Evolutionary conservation across 2,888 invertebrate species (phyloP), one percentile per base, ranked within the genome.

Genomic region (Folsomia manolachei): DNA sequence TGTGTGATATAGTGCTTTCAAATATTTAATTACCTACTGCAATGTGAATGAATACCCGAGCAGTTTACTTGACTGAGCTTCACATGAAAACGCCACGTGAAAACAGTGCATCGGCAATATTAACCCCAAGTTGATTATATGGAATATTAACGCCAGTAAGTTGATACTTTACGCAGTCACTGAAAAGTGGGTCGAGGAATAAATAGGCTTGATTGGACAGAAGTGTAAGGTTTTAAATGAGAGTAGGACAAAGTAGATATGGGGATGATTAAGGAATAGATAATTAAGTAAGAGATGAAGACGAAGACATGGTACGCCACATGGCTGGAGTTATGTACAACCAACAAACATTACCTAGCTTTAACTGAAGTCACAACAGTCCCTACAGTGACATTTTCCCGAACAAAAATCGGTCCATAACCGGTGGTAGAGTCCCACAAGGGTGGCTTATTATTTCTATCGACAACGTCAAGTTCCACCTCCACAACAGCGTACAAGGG

Each of bases 361-460:
- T 95, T 95, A 88, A 95, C 92, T 88, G 94, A 92, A 89, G 94
- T 94, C 90, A 95, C 94, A 90, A 93, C 92, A 88, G 94, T 94
- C 90, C 95, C 95, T 90, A 95, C 94, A 90, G 94, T 94, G 90
- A 95, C 94, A 92, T 95, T 95, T 92, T 96, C 95, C 90, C 91
- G 92, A 90, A 95, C 93, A 91, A 92, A 92, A 89, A 94, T 94
- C 89, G 95, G 95, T 89, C 95, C 94, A 90, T 95, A 95, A n/a
- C n/a, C n/a, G 88, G 93, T 90, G 88, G 90, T 90, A 88, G 90
- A 90, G 89, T 93, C 95, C 95, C 94, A 96, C 87, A 93, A 91
- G 87, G 94, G 95, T 87, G 93, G 96, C 90, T 94, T 96, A 92
- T 94, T 95, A 91, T 93, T 96, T 89, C 93, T 80, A 72, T 77